Evolutionary conservation across 2,113 vertebrate species (phyloP).

Genomic region (Prunella himalayana): DNA sequence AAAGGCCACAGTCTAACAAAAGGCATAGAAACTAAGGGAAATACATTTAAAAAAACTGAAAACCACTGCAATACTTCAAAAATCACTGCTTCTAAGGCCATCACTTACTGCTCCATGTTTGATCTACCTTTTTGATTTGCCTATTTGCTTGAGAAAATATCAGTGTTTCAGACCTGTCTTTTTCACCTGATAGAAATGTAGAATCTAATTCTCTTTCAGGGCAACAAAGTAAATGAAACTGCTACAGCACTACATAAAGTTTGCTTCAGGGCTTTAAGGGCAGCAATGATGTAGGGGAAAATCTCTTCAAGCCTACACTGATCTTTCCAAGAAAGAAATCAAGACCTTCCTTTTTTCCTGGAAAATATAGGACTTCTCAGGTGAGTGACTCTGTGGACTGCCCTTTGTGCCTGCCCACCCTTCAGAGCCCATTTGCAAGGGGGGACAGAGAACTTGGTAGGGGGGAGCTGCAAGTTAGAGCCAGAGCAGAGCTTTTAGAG

Average conservation of each 20-base stretch:
- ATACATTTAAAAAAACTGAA: rapidly evolving
- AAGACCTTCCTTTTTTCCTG: neutral
- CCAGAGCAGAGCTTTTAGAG: neutral
- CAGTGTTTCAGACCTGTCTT: neutral
- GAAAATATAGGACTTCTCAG: neutral
- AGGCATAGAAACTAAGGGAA: neutral
- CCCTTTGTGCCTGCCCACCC: neutral
- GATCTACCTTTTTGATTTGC: neutral
- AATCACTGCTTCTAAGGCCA: neutral
- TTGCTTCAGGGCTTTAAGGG: neutral
- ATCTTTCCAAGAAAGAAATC: neutral
- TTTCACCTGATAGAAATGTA: neutral
- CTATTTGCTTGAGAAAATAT: neutral
- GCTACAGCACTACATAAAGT: neutral
- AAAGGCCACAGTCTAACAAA: neutral
- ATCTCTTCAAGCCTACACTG: neutral
- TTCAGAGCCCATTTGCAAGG: neutral
- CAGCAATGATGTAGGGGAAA: neutral
- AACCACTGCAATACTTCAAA: neutral
- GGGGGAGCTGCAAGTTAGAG: neutral
- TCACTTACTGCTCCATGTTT: neutral
- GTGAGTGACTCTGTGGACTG: neutral
- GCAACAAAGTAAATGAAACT: neutral
- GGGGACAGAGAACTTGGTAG: neutral
- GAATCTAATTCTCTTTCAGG: neutral